Base-by-base conservation (phyloP, 2,888 invertebrate species). In the Sceliomorpha sp. region DNA sequence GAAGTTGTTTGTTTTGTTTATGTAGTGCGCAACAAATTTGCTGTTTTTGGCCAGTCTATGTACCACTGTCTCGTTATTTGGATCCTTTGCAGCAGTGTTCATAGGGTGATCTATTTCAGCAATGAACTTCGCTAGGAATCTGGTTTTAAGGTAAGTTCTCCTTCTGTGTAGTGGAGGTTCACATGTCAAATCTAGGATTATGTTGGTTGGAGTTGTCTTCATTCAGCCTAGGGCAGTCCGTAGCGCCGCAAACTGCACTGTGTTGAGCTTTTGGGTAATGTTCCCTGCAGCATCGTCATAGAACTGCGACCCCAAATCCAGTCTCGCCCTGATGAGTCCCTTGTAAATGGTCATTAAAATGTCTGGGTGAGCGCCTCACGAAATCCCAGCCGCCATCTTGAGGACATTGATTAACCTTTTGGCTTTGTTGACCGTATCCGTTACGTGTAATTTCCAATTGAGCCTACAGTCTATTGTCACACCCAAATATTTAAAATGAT, bases 181-280 rank as follows among this genome's bases (percentile, higher is more conserved):
- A 24, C 7, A 5, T 5, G 24, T 7, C 3, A 24, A 7, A 24
- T 24, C 24, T 3, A 24, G 24, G 4, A 24, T 3, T 5, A 24
- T 24, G 7, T 24, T 34, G 2, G 34, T 12, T 2, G 34, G 34
- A 12, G 34, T 34, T 1, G 7, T 34, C 2, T 13, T 5, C 5
- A 34, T 9, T 13, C 9, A 7, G 7, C 12, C 34, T 7, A 34
- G 7, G 2, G 34, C 34, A 4, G 37, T 15, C 9, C 14, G 14
- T 2, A 37, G 17, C 5, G 37, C 14, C 1, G 37, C 37, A 15
- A 15, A 37, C n/a, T 37, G 37, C 2, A 37, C 37, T 37, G 8
- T 15, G 15, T 37, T n/a, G n/a, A 37, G 17, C 15, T 34, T 13
- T 4, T 12, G 17, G 4, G n/a, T 3, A 9, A 9, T 13, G 7